Conservation (phyloP, 2,888 invertebrate species). For the Lycocerus yunnanus region DNA sequence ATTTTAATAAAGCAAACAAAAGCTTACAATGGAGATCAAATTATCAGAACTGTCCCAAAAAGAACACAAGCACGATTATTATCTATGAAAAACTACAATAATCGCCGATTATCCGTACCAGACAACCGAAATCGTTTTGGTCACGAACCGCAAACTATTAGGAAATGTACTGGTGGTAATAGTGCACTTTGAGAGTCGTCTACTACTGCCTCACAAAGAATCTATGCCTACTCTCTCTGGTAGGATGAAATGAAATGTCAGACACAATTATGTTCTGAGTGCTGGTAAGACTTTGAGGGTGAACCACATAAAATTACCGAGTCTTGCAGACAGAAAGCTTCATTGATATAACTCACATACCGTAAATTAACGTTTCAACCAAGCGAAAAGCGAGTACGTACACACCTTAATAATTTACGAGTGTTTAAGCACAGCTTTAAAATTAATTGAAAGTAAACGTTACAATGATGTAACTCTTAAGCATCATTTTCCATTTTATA, state of each 20-base stretch:
- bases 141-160: constrained; percentile 47
- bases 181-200: constrained; percentile 42
- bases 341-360: background rate
- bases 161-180: constrained; percentile 40
- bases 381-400: background rate
- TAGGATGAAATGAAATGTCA: constrained; percentile 43
- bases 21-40: background rate
- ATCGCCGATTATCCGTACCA: constrained; percentile 43
- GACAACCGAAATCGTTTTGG: constrained; percentile 42
- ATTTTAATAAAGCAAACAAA: background rate
- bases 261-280: constrained; percentile 45
- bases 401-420: background rate
- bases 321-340: constrained; percentile 11
- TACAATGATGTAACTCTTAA: background rate
- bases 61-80: background rate
- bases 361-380: background rate
- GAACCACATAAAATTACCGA: constrained; percentile 13
- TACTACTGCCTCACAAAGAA: constrained; percentile 45
- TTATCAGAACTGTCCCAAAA: background rate
- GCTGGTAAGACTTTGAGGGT: constrained; percentile 36
- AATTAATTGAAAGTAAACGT: background rate
- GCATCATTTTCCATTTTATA: too few species aligned
- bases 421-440: background rate
- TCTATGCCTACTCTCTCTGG: constrained; percentile 44
- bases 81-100: constrained; percentile 29